A percentile compares a stretch with the other conserved stretches of the same genome.
Conservation (phyloP, 2,113 vertebrate genomes). For the Jacana jacana region DNA sequence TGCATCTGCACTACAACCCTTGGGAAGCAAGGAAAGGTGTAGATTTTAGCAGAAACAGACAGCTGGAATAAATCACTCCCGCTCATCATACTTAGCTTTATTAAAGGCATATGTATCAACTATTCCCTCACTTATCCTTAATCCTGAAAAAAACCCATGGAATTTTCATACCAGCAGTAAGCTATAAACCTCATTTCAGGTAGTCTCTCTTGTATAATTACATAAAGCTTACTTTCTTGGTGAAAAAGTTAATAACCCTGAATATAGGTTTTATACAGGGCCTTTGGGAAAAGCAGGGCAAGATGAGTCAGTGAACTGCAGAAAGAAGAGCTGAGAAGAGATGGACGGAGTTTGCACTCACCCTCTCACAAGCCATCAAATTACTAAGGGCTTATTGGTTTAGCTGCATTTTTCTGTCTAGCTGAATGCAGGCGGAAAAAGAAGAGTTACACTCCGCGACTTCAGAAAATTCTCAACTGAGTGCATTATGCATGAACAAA, state of each 20-base stretch:
- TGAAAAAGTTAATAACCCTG: slow-evolving; percentile 21
- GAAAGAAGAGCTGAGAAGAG: neutral
- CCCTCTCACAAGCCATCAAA: neutral
- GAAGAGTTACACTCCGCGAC: neutral
- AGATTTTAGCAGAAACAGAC: neutral
- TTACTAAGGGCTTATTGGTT: neutral
- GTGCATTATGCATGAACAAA: neutral
- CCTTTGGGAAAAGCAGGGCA: neutral
- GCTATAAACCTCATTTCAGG: neutral
- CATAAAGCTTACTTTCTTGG: neutral
- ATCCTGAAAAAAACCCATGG: neutral
- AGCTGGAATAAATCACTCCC: neutral
- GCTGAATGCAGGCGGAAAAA: neutral
- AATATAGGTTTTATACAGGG: neutral
- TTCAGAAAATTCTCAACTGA: neutral
- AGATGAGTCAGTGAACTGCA: neutral
- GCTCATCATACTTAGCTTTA: neutral
- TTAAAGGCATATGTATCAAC: neutral
- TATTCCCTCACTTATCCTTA: neutral
- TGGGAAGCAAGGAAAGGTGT: neutral
- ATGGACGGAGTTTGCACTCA: neutral
- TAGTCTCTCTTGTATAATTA: neutral
- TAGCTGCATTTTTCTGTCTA: neutral
- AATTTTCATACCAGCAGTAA: neutral
- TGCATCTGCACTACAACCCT: neutral